A percentile compares a stretch with the other conserved stretches of the same genome.
phyloP scores from a whole-genome alignment of 2,888 invertebrate genomes.

The Entomobrya proxima region DNA sequence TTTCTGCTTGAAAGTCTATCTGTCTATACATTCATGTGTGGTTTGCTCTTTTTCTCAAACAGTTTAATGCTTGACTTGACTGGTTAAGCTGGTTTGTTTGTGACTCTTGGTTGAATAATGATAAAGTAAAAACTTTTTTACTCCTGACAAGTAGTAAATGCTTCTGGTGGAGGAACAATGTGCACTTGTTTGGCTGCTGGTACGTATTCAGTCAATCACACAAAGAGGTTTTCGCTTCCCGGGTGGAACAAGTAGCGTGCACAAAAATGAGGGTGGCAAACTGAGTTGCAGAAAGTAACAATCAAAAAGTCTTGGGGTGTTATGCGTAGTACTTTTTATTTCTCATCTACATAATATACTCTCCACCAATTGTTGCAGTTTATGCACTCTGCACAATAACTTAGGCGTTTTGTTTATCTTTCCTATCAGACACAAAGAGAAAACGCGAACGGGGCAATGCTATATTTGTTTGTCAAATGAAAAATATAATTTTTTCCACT shows the following conservation, averaged over 20 bases:
- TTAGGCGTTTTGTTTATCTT: no score
- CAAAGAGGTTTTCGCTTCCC: not conserved
- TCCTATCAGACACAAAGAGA: no score
- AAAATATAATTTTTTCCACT: no score
- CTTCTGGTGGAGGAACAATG: not conserved
- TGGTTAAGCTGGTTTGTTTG: slow-evolving; percentile 13
- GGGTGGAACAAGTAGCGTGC: not conserved
- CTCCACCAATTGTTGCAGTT: not conserved
- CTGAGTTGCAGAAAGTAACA: not conserved
- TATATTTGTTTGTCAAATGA: no score
- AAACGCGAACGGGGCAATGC: no score
- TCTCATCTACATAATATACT: not conserved
- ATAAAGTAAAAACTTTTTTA: slow-evolving; percentile 29
- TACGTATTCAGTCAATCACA: not conserved
- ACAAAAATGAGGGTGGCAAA: not conserved
- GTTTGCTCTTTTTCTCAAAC: not conserved
- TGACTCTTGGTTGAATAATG: slow-evolving; percentile 20
- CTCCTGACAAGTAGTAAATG: not conserved
- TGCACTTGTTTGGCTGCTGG: not conserved
- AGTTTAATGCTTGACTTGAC: not conserved
- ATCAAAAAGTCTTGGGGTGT: slow-evolving; percentile 8
- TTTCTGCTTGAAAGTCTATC: slow-evolving; percentile 10
- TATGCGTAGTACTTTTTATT: not conserved
- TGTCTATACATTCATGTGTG: no score
- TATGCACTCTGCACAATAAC: no score